These are phyloP conservation scores for Trichogramma dendrolimi DNA, from an alignment of 2,888 invertebrate species.

Conservation along the genomic window DNA sequence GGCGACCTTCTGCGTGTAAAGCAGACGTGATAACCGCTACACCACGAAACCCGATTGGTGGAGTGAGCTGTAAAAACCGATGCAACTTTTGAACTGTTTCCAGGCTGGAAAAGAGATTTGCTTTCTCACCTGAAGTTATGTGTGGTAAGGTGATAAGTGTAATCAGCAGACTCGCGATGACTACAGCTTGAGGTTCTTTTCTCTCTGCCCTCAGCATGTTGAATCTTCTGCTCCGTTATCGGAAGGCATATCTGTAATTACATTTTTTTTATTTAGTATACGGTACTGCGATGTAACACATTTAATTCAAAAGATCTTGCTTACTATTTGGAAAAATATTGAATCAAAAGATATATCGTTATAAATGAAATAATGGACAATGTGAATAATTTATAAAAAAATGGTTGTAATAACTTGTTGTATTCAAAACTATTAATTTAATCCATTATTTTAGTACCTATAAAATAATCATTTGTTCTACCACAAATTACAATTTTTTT, in stretches of 20 bases:
- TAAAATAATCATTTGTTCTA: no score
- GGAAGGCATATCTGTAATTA: constrained; percentile 21
- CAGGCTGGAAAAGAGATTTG: neutral
- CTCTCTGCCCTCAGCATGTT: constrained; percentile 17
- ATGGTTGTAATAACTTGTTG: neutral
- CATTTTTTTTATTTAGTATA: neutral
- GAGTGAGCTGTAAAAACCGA: neutral
- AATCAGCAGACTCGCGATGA: constrained; percentile 16
- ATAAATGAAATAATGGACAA: neutral
- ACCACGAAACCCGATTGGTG: constrained; percentile 5
- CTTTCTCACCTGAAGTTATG: constrained; percentile 14
- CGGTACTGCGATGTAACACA: no score
- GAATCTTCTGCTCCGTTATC: constrained; percentile 21
- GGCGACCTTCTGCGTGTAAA: constrained; percentile 14
- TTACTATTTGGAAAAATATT: neutral
- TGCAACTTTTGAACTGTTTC: neutral
- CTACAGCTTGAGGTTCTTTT: constrained; percentile 1
- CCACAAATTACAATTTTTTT: no score
- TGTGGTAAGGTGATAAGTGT: neutral
- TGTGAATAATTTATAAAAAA: neutral
- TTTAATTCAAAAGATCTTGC: no score
- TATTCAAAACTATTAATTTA: neutral
- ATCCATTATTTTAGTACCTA: neutral
- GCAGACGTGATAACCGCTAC: constrained; percentile 10
- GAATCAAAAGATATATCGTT: neutral